Evolutionary conservation across 2,888 invertebrate species (phyloP).

Genomic region (Drosophila infuscata): DNA sequence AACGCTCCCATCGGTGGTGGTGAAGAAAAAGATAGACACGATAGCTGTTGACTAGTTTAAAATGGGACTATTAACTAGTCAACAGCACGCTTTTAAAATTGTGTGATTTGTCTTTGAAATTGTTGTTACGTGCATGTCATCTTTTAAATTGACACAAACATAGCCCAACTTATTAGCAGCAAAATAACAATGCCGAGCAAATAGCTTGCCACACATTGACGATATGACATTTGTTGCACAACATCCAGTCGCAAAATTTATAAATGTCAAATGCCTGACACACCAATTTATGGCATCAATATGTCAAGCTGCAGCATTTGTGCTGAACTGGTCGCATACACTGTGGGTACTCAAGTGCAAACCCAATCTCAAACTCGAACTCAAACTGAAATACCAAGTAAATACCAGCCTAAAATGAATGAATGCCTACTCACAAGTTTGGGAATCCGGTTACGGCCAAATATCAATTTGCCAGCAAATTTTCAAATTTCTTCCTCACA

Average conservation of each 20-base stretch:
- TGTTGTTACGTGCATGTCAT: constrained; percentile 35
- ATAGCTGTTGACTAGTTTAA: not conserved
- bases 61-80: not conserved
- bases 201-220: constrained; percentile 18
- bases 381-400: not conserved
- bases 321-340: constrained; percentile 16
- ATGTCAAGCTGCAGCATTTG: constrained; percentile 46
- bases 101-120: constrained; percentile 19
- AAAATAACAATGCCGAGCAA: constrained; percentile 55
- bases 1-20: constrained; percentile 4
- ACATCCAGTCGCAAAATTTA: constrained; percentile 64
- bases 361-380: not conserved
- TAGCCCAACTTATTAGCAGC: constrained; percentile 66
- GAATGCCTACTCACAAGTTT: not conserved
- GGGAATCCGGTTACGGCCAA: constrained; percentile 9
- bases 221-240: constrained; percentile 60
- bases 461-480: constrained; percentile 28
- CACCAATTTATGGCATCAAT: constrained; percentile 63
- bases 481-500: not conserved
- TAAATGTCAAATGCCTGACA: constrained; percentile 58
- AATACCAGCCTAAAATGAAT: not conserved
- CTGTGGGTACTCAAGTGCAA: not conserved
- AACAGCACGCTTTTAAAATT: not conserved
- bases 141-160: constrained; percentile 42
- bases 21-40: not conserved